phyloP scores from a whole-genome alignment of 2,888 invertebrate species.

The Callyntrura guangdongensis region DNA sequence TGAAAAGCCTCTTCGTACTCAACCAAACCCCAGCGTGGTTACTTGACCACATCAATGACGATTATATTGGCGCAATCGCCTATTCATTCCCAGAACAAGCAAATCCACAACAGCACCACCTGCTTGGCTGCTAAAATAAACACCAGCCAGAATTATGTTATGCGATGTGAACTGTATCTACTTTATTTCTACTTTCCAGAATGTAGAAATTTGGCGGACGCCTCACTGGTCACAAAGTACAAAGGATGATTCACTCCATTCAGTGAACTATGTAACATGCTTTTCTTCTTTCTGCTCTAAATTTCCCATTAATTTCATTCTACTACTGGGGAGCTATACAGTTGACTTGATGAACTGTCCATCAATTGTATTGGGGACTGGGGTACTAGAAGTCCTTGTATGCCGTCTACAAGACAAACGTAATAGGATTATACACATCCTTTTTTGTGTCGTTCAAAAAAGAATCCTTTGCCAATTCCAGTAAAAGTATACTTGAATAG shows the following conservation, averaged over 20 bases:
- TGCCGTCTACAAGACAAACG: not conserved
- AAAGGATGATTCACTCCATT: not conserved
- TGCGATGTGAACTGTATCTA: not conserved
- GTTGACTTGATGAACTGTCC: constrained; percentile 20
- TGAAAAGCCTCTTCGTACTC: too few relatives aligned
- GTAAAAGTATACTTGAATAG: not conserved
- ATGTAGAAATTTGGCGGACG: not conserved
- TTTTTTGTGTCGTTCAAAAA: not conserved
- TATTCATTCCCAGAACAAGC: not conserved
- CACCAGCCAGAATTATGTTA: not conserved
- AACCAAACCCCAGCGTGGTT: not conserved
- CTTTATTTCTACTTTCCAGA: not conserved
- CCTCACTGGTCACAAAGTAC: not conserved
- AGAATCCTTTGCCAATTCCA: not conserved
- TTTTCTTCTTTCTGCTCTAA: not conserved
- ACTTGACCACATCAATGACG: not conserved
- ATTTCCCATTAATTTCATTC: constrained; percentile 37
- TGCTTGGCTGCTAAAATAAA: not conserved
- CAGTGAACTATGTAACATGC: not conserved
- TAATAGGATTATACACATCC: not conserved
- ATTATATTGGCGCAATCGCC: not conserved
- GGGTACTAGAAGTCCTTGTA: not conserved
- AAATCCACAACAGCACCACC: not conserved
- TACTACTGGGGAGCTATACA: not conserved
- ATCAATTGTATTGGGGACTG: not conserved